Evolutionary conservation across 2,888 invertebrate species (phyloP), one percentile per base, ranked within the genome.

Genomic region (Steinernema scapterisci): DNA sequence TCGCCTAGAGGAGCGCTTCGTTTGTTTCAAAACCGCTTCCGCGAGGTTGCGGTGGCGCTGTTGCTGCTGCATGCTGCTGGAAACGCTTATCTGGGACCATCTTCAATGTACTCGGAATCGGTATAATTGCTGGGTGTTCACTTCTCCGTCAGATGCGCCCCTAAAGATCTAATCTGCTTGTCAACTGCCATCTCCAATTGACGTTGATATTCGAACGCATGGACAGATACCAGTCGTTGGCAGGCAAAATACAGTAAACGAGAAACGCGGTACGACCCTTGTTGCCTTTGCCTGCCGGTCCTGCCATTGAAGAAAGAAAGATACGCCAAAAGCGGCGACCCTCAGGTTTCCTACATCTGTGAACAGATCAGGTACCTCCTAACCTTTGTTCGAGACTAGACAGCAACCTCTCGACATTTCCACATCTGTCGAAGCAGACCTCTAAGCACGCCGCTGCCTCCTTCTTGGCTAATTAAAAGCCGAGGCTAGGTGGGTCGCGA

Each of bases 61-160:
- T 31, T 25, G 16, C 63, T n/a, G 9, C 3, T 63, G 27, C 63
- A 25, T 3, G 63, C 63, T 63, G 63, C 25, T 63, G 16, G 16
- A 31, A 38, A 11, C 31, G 63, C 31, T 63, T 63, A 63, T 63
- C 63, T 27, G 16, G 23, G 38, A 63, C 63, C 31, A 63, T 63
- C 63, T 63, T 63, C 25, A 13, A 6, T 25, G 54, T 54, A 54
- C 21, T 25, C 54, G 31, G 31, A 63, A 31, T 63, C 63, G 16
- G 31, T 63, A 63, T 63, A 63, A 63, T 63, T 63, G 27, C 63
- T 63, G 63, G 63, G 63, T 63, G 63, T 63, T 63, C 63, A 31
- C 63, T 63, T 25, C 63, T 16, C 27, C 31, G 63, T 63, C 63
- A 63, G 63, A 63, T 63, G 63, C 63, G 63, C 63, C 31, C 63